Evolutionary conservation across 2,797 vertebrate genomes (phyloP).

Genomic region (Pseudochromis fuscus): DNA sequence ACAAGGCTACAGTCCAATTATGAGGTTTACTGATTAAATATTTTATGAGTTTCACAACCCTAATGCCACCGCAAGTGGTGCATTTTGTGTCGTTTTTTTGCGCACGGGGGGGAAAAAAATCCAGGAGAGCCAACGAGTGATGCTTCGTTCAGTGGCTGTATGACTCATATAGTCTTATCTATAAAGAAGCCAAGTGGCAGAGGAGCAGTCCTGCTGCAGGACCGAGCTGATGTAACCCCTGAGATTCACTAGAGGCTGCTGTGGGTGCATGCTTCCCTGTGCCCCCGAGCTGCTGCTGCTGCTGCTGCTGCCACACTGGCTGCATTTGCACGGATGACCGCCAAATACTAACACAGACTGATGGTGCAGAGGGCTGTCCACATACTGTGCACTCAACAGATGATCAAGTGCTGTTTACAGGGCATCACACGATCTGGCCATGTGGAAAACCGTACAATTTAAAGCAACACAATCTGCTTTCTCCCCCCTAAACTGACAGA

Average conservation of each 20-base stretch:
- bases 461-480: background rate
- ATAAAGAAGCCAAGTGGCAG: slow-evolving; percentile 79
- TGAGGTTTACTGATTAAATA: background rate
- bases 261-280: slow-evolving; percentile 48
- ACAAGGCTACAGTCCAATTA: slow-evolving; percentile 5
- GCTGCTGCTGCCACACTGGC: no score
- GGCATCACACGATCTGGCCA: background rate
- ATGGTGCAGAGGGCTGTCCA: background rate
- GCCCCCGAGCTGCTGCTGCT: slow-evolving; percentile 31
- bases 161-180: slow-evolving; percentile 84
- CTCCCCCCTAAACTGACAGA: background rate
- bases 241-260: slow-evolving; percentile 77
- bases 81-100: slow-evolving; percentile 55
- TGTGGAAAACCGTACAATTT: background rate
- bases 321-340: slow-evolving; percentile 19
- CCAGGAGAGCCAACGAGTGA: slow-evolving; percentile 50
- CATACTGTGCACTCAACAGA: slow-evolving; percentile 25
- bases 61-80: slow-evolving; percentile 29
- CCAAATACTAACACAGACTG: slow-evolving; percentile 15
- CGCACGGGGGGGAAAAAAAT: slow-evolving; percentile 56
- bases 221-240: slow-evolving; percentile 71
- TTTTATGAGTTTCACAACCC: slow-evolving; percentile 16
- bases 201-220: slow-evolving; percentile 79
- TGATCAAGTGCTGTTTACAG: slow-evolving; percentile 17
- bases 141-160: slow-evolving; percentile 76